Evolutionary conservation across 2,888 invertebrate genomes (phyloP).

Genomic region (Drosophila cognata): DNA sequence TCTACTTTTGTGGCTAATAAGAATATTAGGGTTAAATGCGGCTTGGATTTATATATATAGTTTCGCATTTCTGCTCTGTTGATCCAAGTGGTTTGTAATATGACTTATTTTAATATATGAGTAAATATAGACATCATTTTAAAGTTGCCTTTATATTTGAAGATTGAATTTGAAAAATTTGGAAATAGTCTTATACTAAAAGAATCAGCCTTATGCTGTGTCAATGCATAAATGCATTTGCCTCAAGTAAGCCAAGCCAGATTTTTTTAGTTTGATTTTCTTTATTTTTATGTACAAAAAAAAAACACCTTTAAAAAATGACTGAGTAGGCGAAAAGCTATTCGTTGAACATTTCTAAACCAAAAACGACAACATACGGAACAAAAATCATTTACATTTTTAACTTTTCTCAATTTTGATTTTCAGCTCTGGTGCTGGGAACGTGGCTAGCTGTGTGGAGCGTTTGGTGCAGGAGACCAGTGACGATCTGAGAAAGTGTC

Average conservation of each 20-base stretch:
- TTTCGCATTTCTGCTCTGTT: neutral
- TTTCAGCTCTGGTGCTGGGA: too few relatives aligned
- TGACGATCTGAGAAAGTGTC: too few relatives aligned
- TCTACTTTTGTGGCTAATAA: neutral
- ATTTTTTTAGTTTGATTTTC: too few relatives aligned
- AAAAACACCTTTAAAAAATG: too few relatives aligned
- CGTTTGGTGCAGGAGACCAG: too few relatives aligned
- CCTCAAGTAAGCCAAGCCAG: slow-evolving; percentile 42
- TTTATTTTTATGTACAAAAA: too few relatives aligned
- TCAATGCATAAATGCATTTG: slow-evolving; percentile 49
- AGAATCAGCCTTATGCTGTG: neutral
- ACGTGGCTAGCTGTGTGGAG: too few relatives aligned
- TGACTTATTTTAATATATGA: neutral
- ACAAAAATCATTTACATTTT: too few relatives aligned
- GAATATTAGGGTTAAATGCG: neutral
- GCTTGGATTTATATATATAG: neutral
- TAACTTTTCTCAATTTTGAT: too few relatives aligned
- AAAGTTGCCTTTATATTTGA: neutral
- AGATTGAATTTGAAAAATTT: neutral
- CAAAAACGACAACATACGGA: too few relatives aligned
- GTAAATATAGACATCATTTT: neutral
- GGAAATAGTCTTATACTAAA: neutral
- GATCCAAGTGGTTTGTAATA: neutral
- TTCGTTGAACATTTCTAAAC: too few relatives aligned
- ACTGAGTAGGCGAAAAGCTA: too few relatives aligned